Evolutionary conservation across 23 tunicate genomes (phyloP).

Genomic region (Oikopleura dioica): DNA sequence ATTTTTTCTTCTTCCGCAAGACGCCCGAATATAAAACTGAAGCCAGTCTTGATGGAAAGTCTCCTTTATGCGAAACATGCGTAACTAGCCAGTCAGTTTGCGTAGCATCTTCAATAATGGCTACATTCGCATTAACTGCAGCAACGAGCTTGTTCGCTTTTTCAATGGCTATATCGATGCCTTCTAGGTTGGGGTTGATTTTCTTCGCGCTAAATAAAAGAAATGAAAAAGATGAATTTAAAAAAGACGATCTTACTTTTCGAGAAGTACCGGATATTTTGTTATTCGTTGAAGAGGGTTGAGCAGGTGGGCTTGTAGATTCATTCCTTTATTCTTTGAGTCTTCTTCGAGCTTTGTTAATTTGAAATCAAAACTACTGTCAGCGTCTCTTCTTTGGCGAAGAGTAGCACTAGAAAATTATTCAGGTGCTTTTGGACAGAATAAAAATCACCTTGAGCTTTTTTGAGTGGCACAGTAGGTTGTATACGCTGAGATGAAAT

Average conservation of each 20-base stretch:
- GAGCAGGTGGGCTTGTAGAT: neutral
- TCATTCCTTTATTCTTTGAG: neutral
- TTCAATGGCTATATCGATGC: neutral
- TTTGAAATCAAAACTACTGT: neutral
- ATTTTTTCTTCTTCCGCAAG: neutral
- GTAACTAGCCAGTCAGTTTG: neutral
- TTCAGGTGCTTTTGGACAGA: neutral
- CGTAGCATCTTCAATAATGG: constrained; percentile 8
- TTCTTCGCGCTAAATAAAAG: constrained; percentile 5
- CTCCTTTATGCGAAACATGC: neutral
- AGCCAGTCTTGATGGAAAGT: neutral
- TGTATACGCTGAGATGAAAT: neutral
- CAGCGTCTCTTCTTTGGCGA: neutral
- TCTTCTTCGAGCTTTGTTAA: neutral
- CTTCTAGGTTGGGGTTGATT: neutral
- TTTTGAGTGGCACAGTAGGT: neutral
- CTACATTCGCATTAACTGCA: constrained; percentile 5
- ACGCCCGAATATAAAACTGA: neutral
- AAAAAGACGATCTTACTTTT: neutral
- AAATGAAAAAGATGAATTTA: neutral
- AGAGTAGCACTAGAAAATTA: neutral
- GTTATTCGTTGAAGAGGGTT: constrained; percentile 6
- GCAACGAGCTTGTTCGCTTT: neutral
- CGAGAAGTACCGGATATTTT: neutral
- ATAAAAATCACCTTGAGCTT: no score